These are phyloP conservation scores for Eretmocerus hayati DNA, from an alignment of 2,888 invertebrate genomes.

Conservation along the genomic window DNA sequence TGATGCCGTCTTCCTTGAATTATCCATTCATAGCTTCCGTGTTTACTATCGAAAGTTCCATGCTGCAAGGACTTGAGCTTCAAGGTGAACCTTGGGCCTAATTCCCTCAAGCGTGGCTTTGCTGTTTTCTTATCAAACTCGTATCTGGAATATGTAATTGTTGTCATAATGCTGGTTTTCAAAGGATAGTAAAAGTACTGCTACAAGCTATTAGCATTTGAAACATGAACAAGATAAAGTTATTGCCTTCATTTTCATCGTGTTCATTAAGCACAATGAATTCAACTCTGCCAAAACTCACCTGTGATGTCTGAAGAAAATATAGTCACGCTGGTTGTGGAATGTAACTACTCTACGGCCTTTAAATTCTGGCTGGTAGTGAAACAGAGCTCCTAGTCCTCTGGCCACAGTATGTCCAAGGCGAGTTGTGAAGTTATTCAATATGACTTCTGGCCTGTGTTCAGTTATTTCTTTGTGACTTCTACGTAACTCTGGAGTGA, in stretches of 20 bases:
- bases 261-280: too few species aligned
- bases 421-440: constrained; percentile 93
- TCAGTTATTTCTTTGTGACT: constrained; percentile 73
- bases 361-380: constrained; percentile 90
- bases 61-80: constrained; percentile 88
- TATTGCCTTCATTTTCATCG: too few species aligned
- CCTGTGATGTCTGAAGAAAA: constrained; percentile 97
- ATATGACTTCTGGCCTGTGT: constrained; percentile 86
- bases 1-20: constrained; percentile 83
- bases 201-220: too few species aligned
- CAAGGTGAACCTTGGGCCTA: constrained; percentile 96
- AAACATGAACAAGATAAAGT: too few species aligned
- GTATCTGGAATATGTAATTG: constrained; percentile 63
- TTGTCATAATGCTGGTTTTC: too few species aligned
- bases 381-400: constrained; percentile 90
- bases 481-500: constrained; percentile 77
- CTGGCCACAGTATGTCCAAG: constrained; percentile 85
- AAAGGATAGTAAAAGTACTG: too few species aligned
- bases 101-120: constrained; percentile 72
- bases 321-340: constrained; percentile 98
- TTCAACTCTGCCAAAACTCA: too few species aligned
- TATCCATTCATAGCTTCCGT: constrained; percentile 96
- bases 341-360: constrained; percentile 93
- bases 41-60: constrained; percentile 95
- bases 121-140: constrained; percentile 76